A percentile compares a stretch with the other conserved stretches of the same genome.
These are phyloP conservation scores for Drosophila kanapiae DNA, from an alignment of 1,140 invertebrate species.

Conservation along the genomic window DNA sequence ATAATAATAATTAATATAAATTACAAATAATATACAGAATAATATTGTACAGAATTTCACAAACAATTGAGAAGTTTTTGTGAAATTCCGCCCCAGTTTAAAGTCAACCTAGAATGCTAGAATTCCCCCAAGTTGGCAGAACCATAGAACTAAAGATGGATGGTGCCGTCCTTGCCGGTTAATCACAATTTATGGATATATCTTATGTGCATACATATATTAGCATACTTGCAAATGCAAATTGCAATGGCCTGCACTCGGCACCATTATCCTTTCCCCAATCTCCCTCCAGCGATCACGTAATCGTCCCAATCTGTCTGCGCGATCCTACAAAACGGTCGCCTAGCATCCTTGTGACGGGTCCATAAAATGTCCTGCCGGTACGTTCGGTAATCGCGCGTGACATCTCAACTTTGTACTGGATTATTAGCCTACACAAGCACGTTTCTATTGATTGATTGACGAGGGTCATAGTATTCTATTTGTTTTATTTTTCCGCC, in stretches of 20 bases:
- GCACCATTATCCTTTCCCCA: conserved; percentile 5
- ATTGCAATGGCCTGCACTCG: conserved; percentile 37
- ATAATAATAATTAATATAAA: too few relatives aligned
- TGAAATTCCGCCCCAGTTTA: too few relatives aligned
- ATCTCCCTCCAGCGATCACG: conserved; percentile 44
- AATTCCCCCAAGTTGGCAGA: background rate
- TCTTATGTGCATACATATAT: background rate
- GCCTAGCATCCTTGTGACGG: conserved; percentile 1
- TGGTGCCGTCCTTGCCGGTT: background rate
- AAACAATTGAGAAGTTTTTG: background rate
- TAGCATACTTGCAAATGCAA: conserved; percentile 35
- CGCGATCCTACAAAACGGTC: conserved; percentile 11
- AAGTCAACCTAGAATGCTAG: background rate
- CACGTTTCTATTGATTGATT: conserved; percentile 32
- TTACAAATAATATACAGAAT: too few relatives aligned
- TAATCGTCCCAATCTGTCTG: conserved; percentile 19
- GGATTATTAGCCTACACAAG: conserved; percentile 31
- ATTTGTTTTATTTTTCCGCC: too few relatives aligned
- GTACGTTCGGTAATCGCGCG: conserved; percentile 30
- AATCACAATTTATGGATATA: conserved; percentile 2
- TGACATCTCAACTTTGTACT: conserved; percentile 19
- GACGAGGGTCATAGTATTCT: conserved; percentile 1
- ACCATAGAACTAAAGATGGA: background rate
- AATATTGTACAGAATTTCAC: background rate
- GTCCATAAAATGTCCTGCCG: conserved; percentile 26